Evolutionary conservation across 2,797 vertebrate species (phyloP).

Genomic region (Tinamus major): DNA sequence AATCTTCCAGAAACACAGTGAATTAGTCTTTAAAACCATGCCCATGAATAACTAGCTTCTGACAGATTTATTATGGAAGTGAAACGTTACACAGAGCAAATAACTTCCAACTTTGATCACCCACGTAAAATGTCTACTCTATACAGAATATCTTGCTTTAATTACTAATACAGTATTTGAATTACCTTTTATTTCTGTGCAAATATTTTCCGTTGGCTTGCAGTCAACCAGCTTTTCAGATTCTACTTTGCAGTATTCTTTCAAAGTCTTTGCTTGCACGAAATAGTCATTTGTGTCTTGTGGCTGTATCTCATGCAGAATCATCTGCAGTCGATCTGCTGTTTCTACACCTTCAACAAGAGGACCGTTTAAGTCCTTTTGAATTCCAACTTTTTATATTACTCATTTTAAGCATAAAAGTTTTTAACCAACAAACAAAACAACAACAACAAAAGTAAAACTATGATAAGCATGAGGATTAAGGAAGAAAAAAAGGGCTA

Average conservation of each 20-base stretch:
- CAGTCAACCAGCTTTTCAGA: conserved; percentile 52
- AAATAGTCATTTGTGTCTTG: conserved; percentile 95
- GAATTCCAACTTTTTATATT: not conserved
- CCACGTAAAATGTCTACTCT: not conserved
- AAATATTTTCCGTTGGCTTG: conserved; percentile 17
- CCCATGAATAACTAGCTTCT: not conserved
- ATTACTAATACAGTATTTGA: conserved; percentile 12
- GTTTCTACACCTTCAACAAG: conserved; percentile 79
- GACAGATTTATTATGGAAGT: not conserved
- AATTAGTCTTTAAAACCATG: conserved; percentile 4
- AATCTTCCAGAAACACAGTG: not conserved
- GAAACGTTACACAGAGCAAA: not conserved
- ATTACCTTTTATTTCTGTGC: conserved; percentile 76
- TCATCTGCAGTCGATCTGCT: conserved; percentile 85
- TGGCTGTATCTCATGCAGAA: conserved; percentile 94
- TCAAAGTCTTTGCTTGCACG: conserved; percentile 85
- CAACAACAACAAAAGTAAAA: not conserved
- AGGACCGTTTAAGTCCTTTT: not conserved
- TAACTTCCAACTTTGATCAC: not conserved
- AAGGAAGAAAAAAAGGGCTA: not conserved
- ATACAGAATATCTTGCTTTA: not conserved
- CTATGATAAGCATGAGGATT: fast-evolving
- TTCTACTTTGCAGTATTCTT: conserved; percentile 69
- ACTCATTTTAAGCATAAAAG: not conserved
- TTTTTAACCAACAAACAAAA: not conserved